Evolutionary conservation across 2,113 vertebrate genomes (phyloP).

Genomic region (Meleagris gallopavo): DNA sequence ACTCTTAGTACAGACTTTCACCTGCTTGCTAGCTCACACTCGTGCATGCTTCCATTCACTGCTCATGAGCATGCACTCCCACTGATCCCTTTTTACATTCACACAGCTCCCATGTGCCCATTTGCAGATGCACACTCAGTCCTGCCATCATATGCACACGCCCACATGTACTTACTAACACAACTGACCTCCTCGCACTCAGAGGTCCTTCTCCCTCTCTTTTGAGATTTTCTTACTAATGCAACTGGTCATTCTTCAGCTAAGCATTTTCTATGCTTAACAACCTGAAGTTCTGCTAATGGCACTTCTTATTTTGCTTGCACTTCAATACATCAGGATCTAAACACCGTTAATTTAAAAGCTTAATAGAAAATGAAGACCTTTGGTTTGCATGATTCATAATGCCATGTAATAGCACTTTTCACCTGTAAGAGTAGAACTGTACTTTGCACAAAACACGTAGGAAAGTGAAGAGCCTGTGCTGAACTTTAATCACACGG

Average conservation of each 20-base stretch:
- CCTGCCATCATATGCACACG: rapidly evolving
- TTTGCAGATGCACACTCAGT: neutral
- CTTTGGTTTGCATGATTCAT: neutral
- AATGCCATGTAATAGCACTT: neutral
- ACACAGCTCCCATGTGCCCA: rapidly evolving
- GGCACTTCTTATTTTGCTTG: neutral
- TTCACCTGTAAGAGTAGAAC: neutral
- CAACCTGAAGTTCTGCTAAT: neutral
- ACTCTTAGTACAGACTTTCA: neutral
- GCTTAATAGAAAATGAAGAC: neutral
- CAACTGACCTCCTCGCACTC: neutral
- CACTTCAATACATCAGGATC: neutral
- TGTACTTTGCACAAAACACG: neutral
- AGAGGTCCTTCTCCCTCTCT: neutral
- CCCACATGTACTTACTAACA: too few relatives aligned
- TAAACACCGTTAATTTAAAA: neutral
- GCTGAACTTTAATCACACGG: neutral
- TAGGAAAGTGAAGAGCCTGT: neutral
- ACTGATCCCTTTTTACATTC: neutral
- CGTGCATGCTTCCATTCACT: neutral
- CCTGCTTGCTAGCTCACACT: neutral
- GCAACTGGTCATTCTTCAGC: neutral
- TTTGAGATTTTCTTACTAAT: neutral
- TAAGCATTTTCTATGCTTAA: neutral
- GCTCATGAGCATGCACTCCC: neutral